Base-by-base conservation (phyloP, 2,888 invertebrate genomes). In the Parnassius glacialis region DNA sequence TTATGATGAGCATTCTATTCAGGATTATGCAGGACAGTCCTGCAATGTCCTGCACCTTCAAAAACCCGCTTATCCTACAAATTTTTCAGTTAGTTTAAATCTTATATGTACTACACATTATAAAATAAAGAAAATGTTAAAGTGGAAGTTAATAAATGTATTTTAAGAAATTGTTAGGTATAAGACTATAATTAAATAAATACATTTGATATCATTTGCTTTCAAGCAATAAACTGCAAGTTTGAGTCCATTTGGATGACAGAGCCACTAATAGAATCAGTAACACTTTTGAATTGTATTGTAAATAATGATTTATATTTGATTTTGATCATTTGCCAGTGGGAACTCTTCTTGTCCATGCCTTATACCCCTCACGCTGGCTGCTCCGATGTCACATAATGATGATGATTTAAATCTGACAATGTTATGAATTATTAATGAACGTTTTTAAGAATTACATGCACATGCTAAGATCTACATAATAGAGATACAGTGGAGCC, bases 341-440 rank as follows among this genome's bases (percentile, higher is more conserved):
- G n/a, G 12, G 20, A n/a, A 53, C n/a, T 61, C 57, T 61, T 57
- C 61, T 11, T 52, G 57, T 57, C 62, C 57, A 25, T 12, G 47
- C 47, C 43, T 48, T 52, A 57, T 5, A 54, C 52, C 54, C 59
- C 45, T 52, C 62, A 62, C 54, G 59, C 11, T 25, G 55, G 59
- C 59, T 20, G 62, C 62, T 51, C 55, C 62, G 62, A 45, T 54
- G 59, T n/a, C 62, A 62, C 57, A 62, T 34, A 53, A 42, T 50
- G 56, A 55, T 50, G 60, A 13, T 54, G 60, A 56, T 20, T 59
- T 44, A 52, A 51, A 63, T 63, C 62, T 63, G 62, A 63, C 59
- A 63, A 63, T 59, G 55, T 59, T 55, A 13, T 44, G 12, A 51
- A 50, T 43, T 12, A 58, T 53, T 60, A 60, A 50, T 63, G 41